Evolutionary conservation across 2,797 vertebrate genomes (phyloP), one percentile per base, ranked within the genome.

Genomic region (Peromyscus attwateri): DNA sequence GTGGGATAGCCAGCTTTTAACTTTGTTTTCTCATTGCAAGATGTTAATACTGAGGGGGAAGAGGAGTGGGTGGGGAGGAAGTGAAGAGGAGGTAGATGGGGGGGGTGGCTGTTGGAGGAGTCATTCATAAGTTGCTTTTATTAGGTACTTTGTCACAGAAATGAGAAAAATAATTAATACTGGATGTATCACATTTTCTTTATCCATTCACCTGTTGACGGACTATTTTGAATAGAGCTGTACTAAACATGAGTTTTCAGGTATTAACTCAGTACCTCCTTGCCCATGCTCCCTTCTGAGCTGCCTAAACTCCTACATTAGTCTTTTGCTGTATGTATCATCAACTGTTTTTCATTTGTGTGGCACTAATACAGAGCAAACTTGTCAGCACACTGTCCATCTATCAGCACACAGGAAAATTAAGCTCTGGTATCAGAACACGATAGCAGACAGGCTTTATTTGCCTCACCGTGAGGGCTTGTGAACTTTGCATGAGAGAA

Each of bases 401-500:
- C 34, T 49, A 40, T 46, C 29, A n/a, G 3, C 21, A 93, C 7
- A n/a, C 2, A 92, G 25, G 40, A 80, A 96, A 83, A 62, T 66
- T 84, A 92, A 75, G 8, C 75, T 37, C 10, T 87, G 27, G 19
- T n/a, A 89, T 13, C 57, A 71, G 62, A 97, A 25, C 34, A 70
- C 60, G 34, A 21, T 79, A 43, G 87, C 10, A 87, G 52, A 37
- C 25, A 9, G 19, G 75, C 80, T 46, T 37, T 66, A 25, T 64
- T 49, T 89, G 43, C 52, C 43, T 89, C 83, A 55, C 2, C 21
- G 17, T 49, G 89, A 81, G 79, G 23, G 0, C 34, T 84, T 92
- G 52, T 40, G 79, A 89, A 92, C 70, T 94, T 95, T 55, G 40
- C 3, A 12, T 62, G 66, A 66, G 46, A 81, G 46, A 81, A 91